Evolutionary conservation across 2,888 invertebrate species (phyloP).

Genomic region (Phengaris alcon): DNA sequence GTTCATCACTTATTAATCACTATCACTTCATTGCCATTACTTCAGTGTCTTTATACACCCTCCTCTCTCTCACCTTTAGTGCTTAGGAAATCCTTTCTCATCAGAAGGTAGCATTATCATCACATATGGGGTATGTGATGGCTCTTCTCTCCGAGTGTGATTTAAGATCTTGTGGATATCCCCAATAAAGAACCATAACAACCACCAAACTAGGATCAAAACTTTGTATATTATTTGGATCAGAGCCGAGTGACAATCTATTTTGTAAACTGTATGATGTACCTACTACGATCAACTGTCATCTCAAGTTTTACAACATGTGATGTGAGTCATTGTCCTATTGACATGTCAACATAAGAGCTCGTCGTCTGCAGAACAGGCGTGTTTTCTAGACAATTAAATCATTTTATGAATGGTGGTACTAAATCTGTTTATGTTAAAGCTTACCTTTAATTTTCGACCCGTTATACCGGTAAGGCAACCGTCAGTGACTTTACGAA

Average conservation of each 20-base stretch:
- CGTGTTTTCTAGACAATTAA: neutral
- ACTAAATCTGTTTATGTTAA: slow-evolving; percentile 26
- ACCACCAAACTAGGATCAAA: too few relatives aligned
- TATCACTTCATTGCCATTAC: slow-evolving; percentile 1
- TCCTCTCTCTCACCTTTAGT: too few relatives aligned
- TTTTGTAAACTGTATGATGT: neutral
- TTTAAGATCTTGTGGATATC: too few relatives aligned
- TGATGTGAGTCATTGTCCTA: slow-evolving; percentile 9
- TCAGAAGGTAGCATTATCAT: too few relatives aligned
- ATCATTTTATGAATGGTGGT: neutral
- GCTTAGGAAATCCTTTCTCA: too few relatives aligned
- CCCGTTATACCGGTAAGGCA: slow-evolving; percentile 91
- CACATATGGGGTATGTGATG: too few relatives aligned
- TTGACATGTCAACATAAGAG: neutral
- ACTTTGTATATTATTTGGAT: neutral
- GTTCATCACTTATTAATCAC: neutral
- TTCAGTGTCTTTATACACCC: too few relatives aligned
- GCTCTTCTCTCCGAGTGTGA: too few relatives aligned
- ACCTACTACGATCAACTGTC: slow-evolving; percentile 8
- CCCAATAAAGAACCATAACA: too few relatives aligned
- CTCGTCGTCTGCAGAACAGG: neutral
- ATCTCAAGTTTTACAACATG: neutral
- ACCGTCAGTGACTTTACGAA: slow-evolving; percentile 81
- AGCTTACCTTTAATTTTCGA: slow-evolving; percentile 88
- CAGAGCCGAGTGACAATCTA: neutral